These are phyloP conservation scores for Numida meleagris DNA, from an alignment of 2,113 vertebrate species.

Conservation along the genomic window DNA sequence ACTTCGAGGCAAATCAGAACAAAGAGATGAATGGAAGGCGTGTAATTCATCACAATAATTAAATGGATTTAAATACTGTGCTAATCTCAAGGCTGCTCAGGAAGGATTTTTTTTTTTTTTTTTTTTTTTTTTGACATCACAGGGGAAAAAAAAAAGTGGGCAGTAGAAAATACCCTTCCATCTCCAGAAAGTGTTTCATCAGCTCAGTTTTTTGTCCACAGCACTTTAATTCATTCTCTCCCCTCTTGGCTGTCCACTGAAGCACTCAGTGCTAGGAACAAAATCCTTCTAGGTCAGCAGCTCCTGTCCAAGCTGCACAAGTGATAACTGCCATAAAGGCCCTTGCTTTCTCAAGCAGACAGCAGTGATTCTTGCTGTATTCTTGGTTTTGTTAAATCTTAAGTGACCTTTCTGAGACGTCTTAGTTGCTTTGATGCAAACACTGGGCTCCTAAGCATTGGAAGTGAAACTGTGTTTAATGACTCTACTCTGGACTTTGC, in stretches of 20 bases:
- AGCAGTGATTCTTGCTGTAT: background rate
- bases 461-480: background rate
- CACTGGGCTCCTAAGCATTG: background rate
- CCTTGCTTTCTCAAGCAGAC: background rate
- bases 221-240: background rate
- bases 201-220: background rate
- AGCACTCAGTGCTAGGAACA: background rate
- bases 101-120: background rate
- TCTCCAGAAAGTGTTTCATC: background rate
- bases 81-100: constrained; percentile 22
- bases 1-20: constrained; percentile 50
- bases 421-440: background rate
- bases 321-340: background rate
- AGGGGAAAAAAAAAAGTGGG: background rate
- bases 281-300: background rate
- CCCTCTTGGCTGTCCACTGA: background rate
- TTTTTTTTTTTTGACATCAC: background rate
- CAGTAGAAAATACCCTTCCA: background rate
- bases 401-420: background rate
- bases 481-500: background rate
- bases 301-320: background rate
- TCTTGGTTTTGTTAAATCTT: background rate
- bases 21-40: constrained; percentile 39
- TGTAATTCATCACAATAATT: constrained; percentile 63
- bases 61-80: constrained; percentile 50